Evolutionary conservation across 2,888 invertebrate genomes (phyloP).

Genomic region (Dyspetes luteomarginatus): DNA sequence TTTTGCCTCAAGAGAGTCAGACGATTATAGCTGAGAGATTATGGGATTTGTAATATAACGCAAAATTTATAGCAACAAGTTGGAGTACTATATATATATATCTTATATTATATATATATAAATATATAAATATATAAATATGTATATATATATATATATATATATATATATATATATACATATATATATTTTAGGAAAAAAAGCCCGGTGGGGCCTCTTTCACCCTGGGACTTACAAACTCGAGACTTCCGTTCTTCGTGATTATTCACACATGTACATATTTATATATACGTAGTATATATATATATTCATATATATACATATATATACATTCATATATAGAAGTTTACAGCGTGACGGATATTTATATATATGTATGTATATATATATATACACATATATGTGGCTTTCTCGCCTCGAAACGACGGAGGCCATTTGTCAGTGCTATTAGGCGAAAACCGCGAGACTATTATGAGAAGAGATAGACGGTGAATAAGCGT

Average conservation of each 20-base stretch:
- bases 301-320: conserved; percentile 11
- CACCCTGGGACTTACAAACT: conserved; percentile 68
- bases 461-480: conserved; percentile 61
- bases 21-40: conserved; percentile 1
- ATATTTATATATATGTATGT: background rate
- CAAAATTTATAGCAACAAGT: conserved; percentile 6
- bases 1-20: conserved; percentile 3
- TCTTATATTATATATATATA: too few relatives aligned
- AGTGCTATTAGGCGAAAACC: conserved; percentile 67
- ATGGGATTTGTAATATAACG: background rate
- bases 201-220: conserved; percentile 68
- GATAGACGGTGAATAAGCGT: conserved; percentile 40
- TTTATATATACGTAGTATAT: conserved; percentile 14
- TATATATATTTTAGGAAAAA: conserved; percentile 62
- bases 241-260: conserved; percentile 76
- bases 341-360: conserved; percentile 13
- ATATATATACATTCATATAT: conserved; percentile 7
- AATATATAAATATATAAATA: too few relatives aligned
- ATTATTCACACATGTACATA: background rate
- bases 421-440: conserved; percentile 65
- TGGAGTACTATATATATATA: background rate
- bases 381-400: conserved; percentile 27
- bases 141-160: too few relatives aligned
- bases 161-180: too few relatives aligned
- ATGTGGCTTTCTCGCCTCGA: conserved; percentile 48